These are phyloP conservation scores for Chrysocyon brachyurus DNA, from an alignment of 2,797 vertebrate species.

Conservation along the genomic window DNA sequence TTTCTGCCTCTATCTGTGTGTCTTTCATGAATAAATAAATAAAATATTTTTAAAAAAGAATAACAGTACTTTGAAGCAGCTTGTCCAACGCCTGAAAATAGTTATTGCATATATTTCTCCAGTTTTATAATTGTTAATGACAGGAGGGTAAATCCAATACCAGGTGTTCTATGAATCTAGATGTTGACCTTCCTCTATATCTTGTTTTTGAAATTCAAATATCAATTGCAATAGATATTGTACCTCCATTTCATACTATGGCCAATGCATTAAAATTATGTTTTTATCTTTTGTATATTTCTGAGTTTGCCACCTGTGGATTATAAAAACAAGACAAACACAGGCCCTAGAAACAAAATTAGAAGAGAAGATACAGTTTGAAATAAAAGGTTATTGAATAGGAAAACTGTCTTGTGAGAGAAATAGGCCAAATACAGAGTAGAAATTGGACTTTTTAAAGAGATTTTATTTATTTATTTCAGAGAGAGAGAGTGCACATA, in stretches of 20 bases:
- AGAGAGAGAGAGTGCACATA: neutral
- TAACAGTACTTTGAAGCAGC: neutral
- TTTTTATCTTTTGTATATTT: neutral
- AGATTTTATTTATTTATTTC: neutral
- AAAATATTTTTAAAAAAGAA: neutral
- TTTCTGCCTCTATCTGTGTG: too few species aligned
- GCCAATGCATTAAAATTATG: neutral
- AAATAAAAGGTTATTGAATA: slow-evolving; percentile 29
- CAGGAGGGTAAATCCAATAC: neutral
- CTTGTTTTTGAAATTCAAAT: neutral
- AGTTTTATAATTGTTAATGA: neutral
- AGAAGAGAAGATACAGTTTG: neutral
- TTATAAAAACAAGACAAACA: slow-evolving; percentile 22
- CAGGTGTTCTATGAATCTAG: neutral
- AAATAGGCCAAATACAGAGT: neutral
- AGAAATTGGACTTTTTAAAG: neutral
- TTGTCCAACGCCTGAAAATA: neutral
- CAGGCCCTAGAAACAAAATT: neutral
- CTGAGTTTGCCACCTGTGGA: neutral
- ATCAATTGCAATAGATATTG: neutral
- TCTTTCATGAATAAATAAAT: too few species aligned
- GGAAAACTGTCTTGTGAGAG: neutral
- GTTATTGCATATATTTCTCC: neutral
- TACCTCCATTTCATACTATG: neutral
- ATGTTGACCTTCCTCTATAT: neutral